phyloP scores from a whole-genome alignment of 2,113 vertebrate species.

The Proteles cristata region DNA sequence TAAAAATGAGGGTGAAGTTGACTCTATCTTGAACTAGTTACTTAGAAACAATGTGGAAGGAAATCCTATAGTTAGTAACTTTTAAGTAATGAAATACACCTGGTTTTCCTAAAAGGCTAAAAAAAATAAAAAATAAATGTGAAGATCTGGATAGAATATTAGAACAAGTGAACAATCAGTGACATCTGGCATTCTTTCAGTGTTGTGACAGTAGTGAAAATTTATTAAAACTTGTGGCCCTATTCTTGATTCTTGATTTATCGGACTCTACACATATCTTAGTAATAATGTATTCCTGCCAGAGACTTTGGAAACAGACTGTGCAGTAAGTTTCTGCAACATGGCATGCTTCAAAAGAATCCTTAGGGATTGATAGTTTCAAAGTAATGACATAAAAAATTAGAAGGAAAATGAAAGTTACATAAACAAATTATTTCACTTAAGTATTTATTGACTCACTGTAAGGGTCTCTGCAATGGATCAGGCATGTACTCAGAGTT shows the following conservation, averaged over 20 bases:
- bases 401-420: not conserved
- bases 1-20: not conserved
- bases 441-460: not conserved
- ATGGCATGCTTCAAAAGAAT: not conserved
- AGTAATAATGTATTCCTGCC: not conserved
- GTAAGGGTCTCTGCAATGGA: not conserved
- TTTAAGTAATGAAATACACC: not conserved
- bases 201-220: not conserved
- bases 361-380: not conserved
- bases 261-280: not conserved
- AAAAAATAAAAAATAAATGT: not conserved
- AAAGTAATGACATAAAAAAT: not conserved
- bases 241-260: not conserved
- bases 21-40: not conserved
- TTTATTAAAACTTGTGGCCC: not conserved
- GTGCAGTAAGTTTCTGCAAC: not conserved
- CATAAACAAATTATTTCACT: not conserved
- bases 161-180: not conserved
- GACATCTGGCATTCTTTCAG: not conserved
- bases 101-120: not conserved
- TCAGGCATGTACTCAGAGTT: not conserved
- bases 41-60: not conserved
- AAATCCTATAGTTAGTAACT: not conserved
- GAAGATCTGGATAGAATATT: not conserved
- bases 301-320: not conserved